phyloP scores from a whole-genome alignment of 2,113 vertebrate genomes.

The Silurus asotus region DNA sequence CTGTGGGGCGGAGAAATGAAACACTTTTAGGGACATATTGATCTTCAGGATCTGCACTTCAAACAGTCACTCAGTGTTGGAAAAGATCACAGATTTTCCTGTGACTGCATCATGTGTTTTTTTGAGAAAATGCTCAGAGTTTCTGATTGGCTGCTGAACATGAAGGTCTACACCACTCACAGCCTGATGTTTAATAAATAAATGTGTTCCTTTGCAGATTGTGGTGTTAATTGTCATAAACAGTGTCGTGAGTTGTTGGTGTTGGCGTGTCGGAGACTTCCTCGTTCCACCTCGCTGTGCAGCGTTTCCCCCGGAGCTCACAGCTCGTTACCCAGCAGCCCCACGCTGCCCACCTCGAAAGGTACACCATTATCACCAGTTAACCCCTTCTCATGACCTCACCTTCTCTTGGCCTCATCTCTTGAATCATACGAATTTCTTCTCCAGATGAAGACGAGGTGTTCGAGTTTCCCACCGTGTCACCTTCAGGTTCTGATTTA shows the following conservation, averaged over 20 bases:
- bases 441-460: conserved; percentile 86
- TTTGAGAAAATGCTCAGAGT: too few relatives aligned
- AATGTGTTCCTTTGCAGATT: conserved; percentile 74
- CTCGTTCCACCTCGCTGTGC: conserved; percentile 80
- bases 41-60: too few relatives aligned
- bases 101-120: too few relatives aligned
- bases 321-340: conserved; percentile 89
- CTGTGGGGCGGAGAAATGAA: too few relatives aligned
- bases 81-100: too few relatives aligned
- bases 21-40: too few relatives aligned
- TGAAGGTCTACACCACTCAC: not conserved
- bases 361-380: conserved; percentile 66
- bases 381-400: not conserved
- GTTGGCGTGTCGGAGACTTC: conserved; percentile 88
- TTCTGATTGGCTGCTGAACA: not conserved
- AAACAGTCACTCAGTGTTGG: too few relatives aligned
- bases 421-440: not conserved
- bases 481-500: conserved; percentile 69
- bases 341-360: conserved; percentile 77
- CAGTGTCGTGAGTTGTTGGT: conserved; percentile 94
- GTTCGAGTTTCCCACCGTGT: conserved; percentile 84
- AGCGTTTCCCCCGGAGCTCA: conserved; percentile 72
- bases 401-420: too few relatives aligned
- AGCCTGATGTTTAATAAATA: not conserved
- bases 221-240: conserved; percentile 95